phyloP scores from a whole-genome alignment of 2,888 invertebrate genomes.

The Plebejus argus region DNA sequence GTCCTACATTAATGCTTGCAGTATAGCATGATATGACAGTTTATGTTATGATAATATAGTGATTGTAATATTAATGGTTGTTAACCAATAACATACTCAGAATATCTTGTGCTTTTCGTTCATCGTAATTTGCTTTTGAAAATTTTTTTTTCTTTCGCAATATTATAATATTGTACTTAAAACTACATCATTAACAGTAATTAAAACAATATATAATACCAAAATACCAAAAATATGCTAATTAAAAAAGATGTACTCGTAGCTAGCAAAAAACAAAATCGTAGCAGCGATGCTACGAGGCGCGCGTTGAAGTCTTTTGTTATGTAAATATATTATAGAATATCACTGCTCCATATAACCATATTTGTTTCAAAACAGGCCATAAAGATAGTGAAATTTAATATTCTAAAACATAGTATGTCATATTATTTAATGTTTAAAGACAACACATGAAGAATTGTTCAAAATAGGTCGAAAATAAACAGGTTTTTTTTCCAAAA shows the following conservation, averaged over 20 bases:
- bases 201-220: no score
- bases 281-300: conserved; percentile 4
- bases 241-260: neutral
- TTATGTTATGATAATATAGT: no score
- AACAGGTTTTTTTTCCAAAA: neutral
- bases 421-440: neutral
- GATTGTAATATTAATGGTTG: neutral
- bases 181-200: no score
- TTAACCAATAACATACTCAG: neutral
- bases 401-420: neutral
- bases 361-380: neutral
- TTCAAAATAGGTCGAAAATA: neutral
- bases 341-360: neutral
- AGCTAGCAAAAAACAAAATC: neutral
- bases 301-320: conserved; percentile 68
- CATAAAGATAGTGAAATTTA: neutral
- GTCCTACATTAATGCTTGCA: neutral
- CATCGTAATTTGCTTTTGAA: neutral
- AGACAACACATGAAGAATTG: no score
- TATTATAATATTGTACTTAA: no score
- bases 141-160: no score
- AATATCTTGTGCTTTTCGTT: neutral
- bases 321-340: neutral
- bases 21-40: no score
- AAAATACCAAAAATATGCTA: no score